phyloP scores from a whole-genome alignment of 2,888 invertebrate genomes.

The Seira ritae region DNA sequence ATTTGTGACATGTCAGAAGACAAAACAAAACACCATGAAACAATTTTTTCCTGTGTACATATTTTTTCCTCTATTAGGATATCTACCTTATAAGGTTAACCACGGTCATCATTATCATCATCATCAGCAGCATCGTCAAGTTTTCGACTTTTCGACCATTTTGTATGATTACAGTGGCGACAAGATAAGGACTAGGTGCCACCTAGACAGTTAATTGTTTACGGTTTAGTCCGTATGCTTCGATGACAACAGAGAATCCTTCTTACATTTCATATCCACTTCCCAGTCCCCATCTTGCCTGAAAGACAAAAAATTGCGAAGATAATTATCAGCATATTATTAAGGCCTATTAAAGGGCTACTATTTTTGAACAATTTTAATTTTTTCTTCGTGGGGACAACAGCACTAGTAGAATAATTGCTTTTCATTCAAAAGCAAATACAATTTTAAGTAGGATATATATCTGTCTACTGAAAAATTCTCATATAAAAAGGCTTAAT shows the following conservation, averaged over 20 bases:
- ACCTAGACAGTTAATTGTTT: conserved; percentile 10
- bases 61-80: background rate
- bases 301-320: too few relatives aligned
- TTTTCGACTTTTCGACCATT: background rate
- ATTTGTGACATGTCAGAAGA: conserved; percentile 1
- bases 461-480: too few relatives aligned
- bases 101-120: conserved; percentile 1
- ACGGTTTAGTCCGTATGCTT: background rate
- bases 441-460: too few relatives aligned
- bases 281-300: background rate
- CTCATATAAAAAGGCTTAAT: background rate
- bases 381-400: too few relatives aligned
- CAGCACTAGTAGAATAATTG: too few relatives aligned
- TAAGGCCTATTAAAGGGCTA: background rate
- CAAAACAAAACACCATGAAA: background rate
- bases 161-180: conserved; percentile 5
- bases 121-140: too few relatives aligned
- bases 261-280: background rate
- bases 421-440: too few relatives aligned
- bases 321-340: background rate
- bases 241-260: background rate
- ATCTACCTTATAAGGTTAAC: background rate
- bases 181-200: conserved; percentile 1
- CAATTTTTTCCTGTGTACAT: background rate
- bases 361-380: too few relatives aligned